Conservation (phyloP, 1,140 invertebrate genomes). For the Diorhabda sublineata region DNA sequence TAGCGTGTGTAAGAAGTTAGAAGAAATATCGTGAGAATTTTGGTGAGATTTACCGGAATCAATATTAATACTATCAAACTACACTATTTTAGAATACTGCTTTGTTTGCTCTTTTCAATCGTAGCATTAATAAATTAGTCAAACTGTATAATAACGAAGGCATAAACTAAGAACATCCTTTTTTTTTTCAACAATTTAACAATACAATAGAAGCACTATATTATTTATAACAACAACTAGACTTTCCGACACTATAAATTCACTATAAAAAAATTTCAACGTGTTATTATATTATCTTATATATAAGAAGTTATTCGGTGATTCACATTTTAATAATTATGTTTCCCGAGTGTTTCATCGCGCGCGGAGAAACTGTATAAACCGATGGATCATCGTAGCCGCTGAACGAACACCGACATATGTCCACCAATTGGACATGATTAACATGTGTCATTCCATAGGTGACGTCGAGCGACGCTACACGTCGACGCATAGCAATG, state of each 20-base stretch:
- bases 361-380: neutral
- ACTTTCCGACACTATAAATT: neutral
- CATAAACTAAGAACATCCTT: neutral
- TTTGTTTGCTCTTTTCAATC: constrained; percentile 19
- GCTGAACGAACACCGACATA: constrained; percentile 17
- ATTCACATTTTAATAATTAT: too few species aligned
- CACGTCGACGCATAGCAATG: constrained; percentile 16
- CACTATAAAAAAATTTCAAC: constrained; percentile 4
- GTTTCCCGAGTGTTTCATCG: neutral
- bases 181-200: neutral
- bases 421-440: constrained; percentile 26
- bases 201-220: neutral
- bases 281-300: neutral
- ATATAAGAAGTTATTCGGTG: too few species aligned
- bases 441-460: constrained; percentile 25
- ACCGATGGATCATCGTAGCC: neutral
- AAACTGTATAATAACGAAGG: neutral
- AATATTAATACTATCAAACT: constrained; percentile 10
- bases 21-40: too few species aligned
- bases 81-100: constrained; percentile 30
- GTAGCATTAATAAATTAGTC: neutral
- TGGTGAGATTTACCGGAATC: neutral
- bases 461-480: constrained; percentile 5
- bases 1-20: too few species aligned
- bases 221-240: neutral